These are phyloP conservation scores for Patiria miniata DNA, from an alignment of 35 echinoderm and acorn worm genomes.

Conservation along the genomic window DNA sequence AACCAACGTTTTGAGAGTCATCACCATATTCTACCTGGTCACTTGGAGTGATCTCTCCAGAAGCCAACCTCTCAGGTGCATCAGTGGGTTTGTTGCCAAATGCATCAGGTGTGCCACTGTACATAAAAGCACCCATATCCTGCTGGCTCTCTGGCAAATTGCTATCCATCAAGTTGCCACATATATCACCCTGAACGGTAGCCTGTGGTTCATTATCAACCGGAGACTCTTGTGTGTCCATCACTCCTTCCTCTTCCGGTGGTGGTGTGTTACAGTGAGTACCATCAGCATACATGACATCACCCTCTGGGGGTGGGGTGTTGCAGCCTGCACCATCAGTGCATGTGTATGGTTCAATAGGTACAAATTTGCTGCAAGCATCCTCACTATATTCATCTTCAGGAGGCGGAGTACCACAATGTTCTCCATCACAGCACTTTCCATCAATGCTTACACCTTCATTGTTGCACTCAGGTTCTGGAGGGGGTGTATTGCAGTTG, in stretches of 20 bases:
- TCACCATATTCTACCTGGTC: constrained; percentile 70
- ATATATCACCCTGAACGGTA: constrained; percentile 17
- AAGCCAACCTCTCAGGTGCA: constrained; percentile 33
- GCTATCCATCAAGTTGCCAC: constrained; percentile 39
- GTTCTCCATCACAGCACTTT: constrained; percentile 65
- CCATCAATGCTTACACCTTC: constrained; percentile 2
- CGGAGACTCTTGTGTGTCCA: constrained; percentile 38
- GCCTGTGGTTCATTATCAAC: constrained; percentile 47
- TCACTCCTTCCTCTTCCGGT: constrained; percentile 71
- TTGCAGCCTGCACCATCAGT: constrained; percentile 83
- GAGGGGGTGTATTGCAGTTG: constrained; percentile 82
- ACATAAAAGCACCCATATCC: constrained; percentile 19
- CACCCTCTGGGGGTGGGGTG: constrained; percentile 76
- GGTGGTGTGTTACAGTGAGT: constrained; percentile 65
- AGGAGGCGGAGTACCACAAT: constrained; percentile 91
- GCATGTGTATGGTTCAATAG: constrained; percentile 36
- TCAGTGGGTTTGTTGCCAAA: constrained; percentile 8
- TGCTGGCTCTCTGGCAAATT: constrained; percentile 66
- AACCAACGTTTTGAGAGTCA: constrained; percentile 31
- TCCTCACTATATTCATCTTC: constrained; percentile 52
- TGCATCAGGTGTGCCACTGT: constrained; percentile 25
- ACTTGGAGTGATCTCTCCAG: constrained; percentile 63
- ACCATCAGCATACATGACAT: constrained; percentile 38
- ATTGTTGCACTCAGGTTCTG: not conserved
- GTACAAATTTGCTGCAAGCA: not conserved